Conservation (phyloP, 53 echinoderm and acorn worm genomes). For the Actinopyga echinites region DNA sequence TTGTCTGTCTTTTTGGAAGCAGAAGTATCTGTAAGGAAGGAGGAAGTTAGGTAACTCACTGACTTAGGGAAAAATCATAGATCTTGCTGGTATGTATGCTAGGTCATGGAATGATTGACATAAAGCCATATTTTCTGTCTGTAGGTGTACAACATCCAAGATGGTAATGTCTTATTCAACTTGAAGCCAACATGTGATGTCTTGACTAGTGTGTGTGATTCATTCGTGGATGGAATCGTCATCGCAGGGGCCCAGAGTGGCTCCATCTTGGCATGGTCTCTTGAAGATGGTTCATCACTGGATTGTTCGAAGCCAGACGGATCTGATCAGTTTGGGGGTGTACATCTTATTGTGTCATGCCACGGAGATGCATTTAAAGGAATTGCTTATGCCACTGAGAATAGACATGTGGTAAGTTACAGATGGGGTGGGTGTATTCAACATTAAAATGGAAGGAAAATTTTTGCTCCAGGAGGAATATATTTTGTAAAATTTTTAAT, state of each 20-base stretch:
- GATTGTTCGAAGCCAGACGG: neutral
- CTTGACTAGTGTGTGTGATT: neutral
- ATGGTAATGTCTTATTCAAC: conserved; percentile 3
- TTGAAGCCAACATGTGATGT: neutral
- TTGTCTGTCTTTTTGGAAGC: no score
- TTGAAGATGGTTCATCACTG: conserved; percentile 10
- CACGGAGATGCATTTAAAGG: neutral
- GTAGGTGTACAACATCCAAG: conserved; percentile 12
- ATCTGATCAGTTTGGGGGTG: neutral
- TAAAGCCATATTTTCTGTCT: neutral
- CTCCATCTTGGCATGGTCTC: conserved; percentile 13
- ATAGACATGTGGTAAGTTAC: conserved; percentile 9
- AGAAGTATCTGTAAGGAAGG: no score
- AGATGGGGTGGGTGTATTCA: no score
- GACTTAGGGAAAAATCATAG: no score
- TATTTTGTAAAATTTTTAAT: no score
- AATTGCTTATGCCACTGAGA: conserved; percentile 9
- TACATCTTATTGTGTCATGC: neutral
- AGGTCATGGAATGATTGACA: no score
- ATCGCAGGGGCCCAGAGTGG: neutral
- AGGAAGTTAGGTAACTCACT: no score
- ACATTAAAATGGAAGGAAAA: no score
- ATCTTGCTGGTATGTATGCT: no score
- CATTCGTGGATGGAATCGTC: neutral
- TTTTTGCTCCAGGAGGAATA: no score